These are phyloP conservation scores for Himalopsyche tibetana DNA, from an alignment of 2,888 invertebrate genomes.

Conservation along the genomic window DNA sequence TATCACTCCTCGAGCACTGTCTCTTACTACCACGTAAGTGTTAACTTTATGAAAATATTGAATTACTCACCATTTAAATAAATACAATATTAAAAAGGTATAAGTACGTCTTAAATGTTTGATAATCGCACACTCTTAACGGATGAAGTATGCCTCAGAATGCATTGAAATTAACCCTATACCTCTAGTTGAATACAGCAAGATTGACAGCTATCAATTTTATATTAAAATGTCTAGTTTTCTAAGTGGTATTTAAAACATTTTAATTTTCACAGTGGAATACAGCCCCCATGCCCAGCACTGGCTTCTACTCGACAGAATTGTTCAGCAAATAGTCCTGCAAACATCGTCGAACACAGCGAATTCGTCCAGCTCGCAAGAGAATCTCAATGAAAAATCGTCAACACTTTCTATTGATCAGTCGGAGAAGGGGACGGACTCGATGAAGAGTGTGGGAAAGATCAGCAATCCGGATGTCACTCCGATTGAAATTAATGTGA, in stretches of 20 bases:
- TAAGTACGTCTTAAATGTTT: too few species aligned
- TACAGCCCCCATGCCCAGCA: conserved; percentile 92
- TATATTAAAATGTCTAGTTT: background rate
- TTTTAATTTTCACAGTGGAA: conserved; percentile 79
- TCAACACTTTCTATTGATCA: conserved; percentile 67
- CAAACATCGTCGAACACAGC: conserved; percentile 77
- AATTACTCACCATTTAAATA: background rate
- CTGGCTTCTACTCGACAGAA: conserved; percentile 95
- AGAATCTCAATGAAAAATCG: conserved; percentile 67
- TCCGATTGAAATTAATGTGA: conserved; percentile 92
- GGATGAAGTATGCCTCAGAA: too few species aligned
- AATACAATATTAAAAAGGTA: background rate
- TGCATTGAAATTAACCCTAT: too few species aligned
- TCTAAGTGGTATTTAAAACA: background rate
- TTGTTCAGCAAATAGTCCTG: conserved; percentile 94
- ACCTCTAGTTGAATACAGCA: too few species aligned
- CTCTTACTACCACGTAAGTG: conserved; percentile 87
- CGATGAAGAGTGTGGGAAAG: conserved; percentile 68
- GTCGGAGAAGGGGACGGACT: conserved; percentile 69
- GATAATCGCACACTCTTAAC: too few species aligned
- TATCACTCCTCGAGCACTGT: conserved; percentile 93
- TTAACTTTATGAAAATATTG: background rate
- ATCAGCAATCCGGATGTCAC: conserved; percentile 89
- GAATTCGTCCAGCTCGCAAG: conserved; percentile 72
- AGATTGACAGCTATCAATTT: too few species aligned